Evolutionary conservation across 1,140 invertebrate genomes (phyloP).

Genomic region (Drosophila eugracilis): DNA sequence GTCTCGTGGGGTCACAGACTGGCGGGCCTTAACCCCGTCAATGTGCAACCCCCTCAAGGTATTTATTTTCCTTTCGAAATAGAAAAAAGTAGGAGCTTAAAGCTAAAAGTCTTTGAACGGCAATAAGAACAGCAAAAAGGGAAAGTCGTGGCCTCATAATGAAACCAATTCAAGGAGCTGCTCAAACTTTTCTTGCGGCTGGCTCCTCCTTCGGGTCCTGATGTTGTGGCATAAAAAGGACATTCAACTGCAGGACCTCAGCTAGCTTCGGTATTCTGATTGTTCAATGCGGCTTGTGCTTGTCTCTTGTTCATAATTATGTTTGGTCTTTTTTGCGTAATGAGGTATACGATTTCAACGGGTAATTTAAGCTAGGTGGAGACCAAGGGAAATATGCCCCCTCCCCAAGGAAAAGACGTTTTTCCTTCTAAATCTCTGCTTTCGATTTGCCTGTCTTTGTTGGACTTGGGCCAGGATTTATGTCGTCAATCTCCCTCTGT

Average conservation of each 20-base stretch:
- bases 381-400: not conserved
- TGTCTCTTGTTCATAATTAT: constrained; percentile 33
- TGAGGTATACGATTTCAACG: constrained; percentile 49
- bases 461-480: constrained; percentile 21
- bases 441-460: constrained; percentile 13
- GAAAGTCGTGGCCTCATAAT: constrained; percentile 54
- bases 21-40: not conserved
- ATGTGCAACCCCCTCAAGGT: constrained; percentile 2
- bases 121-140: constrained; percentile 29
- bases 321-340: constrained; percentile 34
- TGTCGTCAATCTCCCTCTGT: constrained; percentile 1
- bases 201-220: constrained; percentile 36
- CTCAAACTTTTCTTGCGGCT: constrained; percentile 37
- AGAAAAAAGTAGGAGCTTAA: constrained; percentile 33
- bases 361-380: constrained; percentile 20
- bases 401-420: not conserved
- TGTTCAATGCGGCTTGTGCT: constrained; percentile 30
- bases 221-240: constrained; percentile 70
- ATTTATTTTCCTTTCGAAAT: constrained; percentile 34
- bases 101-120: constrained; percentile 29
- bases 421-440: constrained; percentile 3
- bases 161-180: constrained; percentile 16
- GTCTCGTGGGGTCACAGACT: constrained; percentile 32
- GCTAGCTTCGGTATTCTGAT: constrained; percentile 21
- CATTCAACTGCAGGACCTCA: constrained; percentile 68